A percentile compares a stretch with the other conserved stretches of the same genome.
Conservation (phyloP, 2,888 invertebrate genomes). For the Prosapia bicincta region DNA sequence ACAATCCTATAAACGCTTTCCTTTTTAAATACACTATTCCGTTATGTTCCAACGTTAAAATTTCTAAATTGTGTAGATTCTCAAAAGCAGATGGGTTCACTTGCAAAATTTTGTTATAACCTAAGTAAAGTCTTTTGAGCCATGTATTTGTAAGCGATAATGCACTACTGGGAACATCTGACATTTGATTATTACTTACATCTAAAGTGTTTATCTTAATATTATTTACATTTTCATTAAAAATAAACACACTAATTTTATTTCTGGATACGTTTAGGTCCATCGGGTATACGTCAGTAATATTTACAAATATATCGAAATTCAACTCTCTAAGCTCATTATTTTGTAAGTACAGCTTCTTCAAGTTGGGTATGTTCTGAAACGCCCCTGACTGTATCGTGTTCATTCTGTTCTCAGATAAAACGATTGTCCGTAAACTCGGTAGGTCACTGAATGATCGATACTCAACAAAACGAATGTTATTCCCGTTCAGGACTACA, state of each 20-base stretch:
- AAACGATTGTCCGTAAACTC: constrained; percentile 73
- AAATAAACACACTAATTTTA: constrained; percentile 51
- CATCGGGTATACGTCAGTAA: constrained; percentile 64
- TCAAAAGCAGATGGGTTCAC: constrained; percentile 73
- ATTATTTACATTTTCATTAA: constrained; percentile 48
- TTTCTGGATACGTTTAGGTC: constrained; percentile 75
- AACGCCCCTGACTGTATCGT: constrained; percentile 71
- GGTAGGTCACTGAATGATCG: constrained; percentile 74
- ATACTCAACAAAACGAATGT: constrained; percentile 64
- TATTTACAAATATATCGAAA: constrained; percentile 63
- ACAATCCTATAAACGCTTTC: constrained; percentile 72
- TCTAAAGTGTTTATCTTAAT: constrained; percentile 67
- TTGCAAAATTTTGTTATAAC: constrained; percentile 67
- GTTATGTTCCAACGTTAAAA: constrained; percentile 70
- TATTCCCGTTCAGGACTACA: constrained; percentile 75
- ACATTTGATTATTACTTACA: constrained; percentile 64
- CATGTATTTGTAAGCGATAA: constrained; percentile 61
- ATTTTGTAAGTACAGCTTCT: constrained; percentile 74
- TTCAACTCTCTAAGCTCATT: constrained; percentile 70
- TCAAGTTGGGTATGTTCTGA: constrained; percentile 68
- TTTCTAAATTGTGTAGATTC: constrained; percentile 65
- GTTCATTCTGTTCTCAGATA: constrained; percentile 76
- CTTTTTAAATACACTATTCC: constrained; percentile 67
- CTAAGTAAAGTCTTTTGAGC: constrained; percentile 65
- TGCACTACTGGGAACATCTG: constrained; percentile 59